Conservation (phyloP, 2,888 invertebrate species). For the Tiphia femorata region DNA sequence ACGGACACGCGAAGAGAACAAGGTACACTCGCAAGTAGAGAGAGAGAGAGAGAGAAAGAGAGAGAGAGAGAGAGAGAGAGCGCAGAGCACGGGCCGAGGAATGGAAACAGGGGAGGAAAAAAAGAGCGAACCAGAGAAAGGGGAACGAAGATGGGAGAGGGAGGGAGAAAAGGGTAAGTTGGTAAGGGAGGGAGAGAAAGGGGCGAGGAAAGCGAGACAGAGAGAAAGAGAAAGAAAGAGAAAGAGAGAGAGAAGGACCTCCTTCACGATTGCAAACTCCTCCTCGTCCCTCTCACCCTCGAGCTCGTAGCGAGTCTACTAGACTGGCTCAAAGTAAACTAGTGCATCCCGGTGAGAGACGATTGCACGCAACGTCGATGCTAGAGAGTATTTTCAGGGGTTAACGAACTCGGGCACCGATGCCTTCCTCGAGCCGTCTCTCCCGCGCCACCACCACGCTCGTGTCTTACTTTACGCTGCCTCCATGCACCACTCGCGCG, state of each 20-base stretch:
- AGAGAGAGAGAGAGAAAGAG: slow-evolving; percentile 1
- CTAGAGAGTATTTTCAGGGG: slow-evolving; percentile 66
- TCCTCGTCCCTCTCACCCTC: background rate
- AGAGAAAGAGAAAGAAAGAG: too few species aligned
- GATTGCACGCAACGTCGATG: slow-evolving; percentile 60
- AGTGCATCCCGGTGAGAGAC: slow-evolving; percentile 54
- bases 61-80: background rate
- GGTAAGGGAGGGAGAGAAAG: background rate
- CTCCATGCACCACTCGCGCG: slow-evolving; percentile 16
- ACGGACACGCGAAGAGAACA: slow-evolving; percentile 6
- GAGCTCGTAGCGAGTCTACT: too few species aligned
- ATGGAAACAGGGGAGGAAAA: too few species aligned
- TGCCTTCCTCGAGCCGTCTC: too few species aligned
- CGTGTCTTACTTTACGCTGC: slow-evolving; percentile 49
- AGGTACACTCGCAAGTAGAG: too few species aligned
- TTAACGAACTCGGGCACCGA: slow-evolving; percentile 59
- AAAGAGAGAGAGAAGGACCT: too few species aligned
- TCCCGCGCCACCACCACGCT: slow-evolving; percentile 35
- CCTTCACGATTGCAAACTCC: too few species aligned
- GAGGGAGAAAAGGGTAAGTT: background rate
- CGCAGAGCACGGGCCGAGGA: too few species aligned
- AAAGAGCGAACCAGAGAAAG: too few species aligned
- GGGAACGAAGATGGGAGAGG: background rate
- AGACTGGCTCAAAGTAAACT: slow-evolving; percentile 62
- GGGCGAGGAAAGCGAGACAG: slow-evolving; percentile 1